phyloP scores from a whole-genome alignment of 2,888 invertebrate genomes.

The Orthonychiurus folsomi region DNA sequence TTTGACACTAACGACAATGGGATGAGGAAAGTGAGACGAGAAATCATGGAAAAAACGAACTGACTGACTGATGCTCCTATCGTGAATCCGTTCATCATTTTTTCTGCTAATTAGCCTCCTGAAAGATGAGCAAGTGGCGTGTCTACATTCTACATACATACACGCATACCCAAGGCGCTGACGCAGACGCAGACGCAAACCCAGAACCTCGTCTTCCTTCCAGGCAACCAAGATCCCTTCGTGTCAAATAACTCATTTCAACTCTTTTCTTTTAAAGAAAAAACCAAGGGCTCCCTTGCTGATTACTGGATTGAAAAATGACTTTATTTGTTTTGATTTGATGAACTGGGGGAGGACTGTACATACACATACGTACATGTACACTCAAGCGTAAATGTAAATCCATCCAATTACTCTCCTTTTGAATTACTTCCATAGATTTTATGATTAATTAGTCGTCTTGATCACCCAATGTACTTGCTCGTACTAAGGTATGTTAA shows the following conservation, averaged over 20 bases:
- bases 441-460: too few species aligned
- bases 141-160: too few species aligned
- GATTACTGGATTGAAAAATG: neutral
- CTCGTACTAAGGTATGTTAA: too few species aligned
- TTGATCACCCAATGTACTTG: too few species aligned
- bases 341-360: neutral
- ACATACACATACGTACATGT: too few species aligned
- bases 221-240: neutral
- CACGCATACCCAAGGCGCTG: too few species aligned
- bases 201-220: too few species aligned
- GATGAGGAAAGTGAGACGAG: constrained; percentile 11
- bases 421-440: too few species aligned
- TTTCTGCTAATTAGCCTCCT: constrained; percentile 33
- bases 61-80: constrained; percentile 20
- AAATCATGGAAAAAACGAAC: neutral
- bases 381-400: too few species aligned
- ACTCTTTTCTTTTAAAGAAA: neutral
- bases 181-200: too few species aligned
- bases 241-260: neutral
- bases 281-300: neutral
- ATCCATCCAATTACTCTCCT: too few species aligned
- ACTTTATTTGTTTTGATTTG: constrained; percentile 1
- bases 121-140: too few species aligned
- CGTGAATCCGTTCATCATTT: constrained; percentile 28
- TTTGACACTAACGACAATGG: constrained; percentile 32